Percentiles rank a stretch among this genome's conserved stretches.
These are phyloP conservation scores for Mylabris phalerata DNA, from an alignment of 1,140 invertebrate species.

Conservation along the genomic window DNA sequence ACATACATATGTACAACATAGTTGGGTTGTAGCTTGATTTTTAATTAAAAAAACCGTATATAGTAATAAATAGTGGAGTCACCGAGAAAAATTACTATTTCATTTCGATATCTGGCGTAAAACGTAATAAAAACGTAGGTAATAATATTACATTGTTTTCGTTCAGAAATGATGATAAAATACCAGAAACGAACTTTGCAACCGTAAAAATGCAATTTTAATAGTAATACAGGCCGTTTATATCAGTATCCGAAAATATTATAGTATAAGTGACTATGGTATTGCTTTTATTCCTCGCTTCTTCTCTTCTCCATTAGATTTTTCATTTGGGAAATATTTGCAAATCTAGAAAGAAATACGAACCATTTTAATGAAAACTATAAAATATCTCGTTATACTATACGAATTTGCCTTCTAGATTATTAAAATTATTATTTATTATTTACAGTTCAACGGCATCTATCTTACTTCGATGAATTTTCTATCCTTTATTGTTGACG, in stretches of 20 bases:
- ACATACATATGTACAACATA: background rate
- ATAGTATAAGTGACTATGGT: constrained; percentile 1
- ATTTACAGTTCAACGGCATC: constrained; percentile 18
- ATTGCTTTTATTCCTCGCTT: too few relatives aligned
- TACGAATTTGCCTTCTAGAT: constrained; percentile 18
- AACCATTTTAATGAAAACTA: constrained; percentile 26
- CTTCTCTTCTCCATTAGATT: constrained; percentile 20
- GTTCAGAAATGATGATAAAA: constrained; percentile 31
- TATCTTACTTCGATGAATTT: background rate
- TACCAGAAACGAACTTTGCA: constrained; percentile 30
- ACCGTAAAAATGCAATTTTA: constrained; percentile 31
- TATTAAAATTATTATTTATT: constrained; percentile 25
- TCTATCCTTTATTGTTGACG: constrained; percentile 4
- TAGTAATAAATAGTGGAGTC: constrained; percentile 12
- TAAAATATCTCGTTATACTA: constrained; percentile 19
- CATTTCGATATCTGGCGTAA: constrained; percentile 24
- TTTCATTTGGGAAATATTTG: constrained; percentile 20
- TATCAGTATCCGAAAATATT: constrained; percentile 12
- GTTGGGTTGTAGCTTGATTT: constrained; percentile 1
- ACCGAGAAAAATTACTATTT: constrained; percentile 23
- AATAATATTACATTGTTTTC: constrained; percentile 33
- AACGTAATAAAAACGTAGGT: constrained; percentile 24
- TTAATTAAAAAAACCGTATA: constrained; percentile 9
- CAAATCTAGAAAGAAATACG: constrained; percentile 16
- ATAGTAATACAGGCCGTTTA: constrained; percentile 24